Conservation (phyloP, 2,888 invertebrate species). For the Eupithecia inturbata region DNA sequence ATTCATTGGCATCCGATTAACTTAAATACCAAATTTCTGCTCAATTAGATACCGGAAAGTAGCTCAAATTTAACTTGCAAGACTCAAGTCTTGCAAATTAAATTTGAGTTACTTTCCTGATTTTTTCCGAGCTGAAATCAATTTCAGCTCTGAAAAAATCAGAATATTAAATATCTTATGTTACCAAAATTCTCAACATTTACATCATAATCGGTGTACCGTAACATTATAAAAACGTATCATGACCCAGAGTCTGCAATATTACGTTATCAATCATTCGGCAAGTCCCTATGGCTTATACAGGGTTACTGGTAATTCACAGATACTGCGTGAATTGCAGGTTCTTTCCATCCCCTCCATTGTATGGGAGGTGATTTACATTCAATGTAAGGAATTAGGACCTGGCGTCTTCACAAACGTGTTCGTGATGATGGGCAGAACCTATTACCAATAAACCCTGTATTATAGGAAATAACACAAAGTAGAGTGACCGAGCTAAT, state of each 20-base stretch:
- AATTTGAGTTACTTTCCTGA: too few species aligned
- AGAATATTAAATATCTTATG: neutral
- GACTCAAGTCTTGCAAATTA: too few species aligned
- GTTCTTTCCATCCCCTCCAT: too few species aligned
- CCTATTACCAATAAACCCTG: too few species aligned
- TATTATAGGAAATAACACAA: neutral
- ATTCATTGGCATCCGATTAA: too few species aligned
- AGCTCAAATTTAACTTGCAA: neutral
- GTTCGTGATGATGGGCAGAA: too few species aligned
- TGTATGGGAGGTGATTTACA: too few species aligned
- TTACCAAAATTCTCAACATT: neutral
- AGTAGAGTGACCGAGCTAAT: neutral
- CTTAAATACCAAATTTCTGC: neutral
- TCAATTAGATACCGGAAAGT: neutral
- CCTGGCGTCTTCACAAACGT: too few species aligned
- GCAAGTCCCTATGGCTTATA: neutral
- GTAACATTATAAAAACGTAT: neutral
- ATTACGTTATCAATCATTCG: constrained; percentile 1
- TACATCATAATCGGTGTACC: neutral
- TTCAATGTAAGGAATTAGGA: too few species aligned
- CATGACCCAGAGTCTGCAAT: neutral
- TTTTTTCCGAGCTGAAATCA: too few species aligned
- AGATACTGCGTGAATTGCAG: too few species aligned
- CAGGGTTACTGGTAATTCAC: too few species aligned
- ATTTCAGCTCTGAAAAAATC: neutral